A percentile compares a stretch with the other conserved stretches of the same genome.
These are phyloP conservation scores for Epinotia bilunana DNA, from an alignment of 2,888 invertebrate species.

Conservation along the genomic window DNA sequence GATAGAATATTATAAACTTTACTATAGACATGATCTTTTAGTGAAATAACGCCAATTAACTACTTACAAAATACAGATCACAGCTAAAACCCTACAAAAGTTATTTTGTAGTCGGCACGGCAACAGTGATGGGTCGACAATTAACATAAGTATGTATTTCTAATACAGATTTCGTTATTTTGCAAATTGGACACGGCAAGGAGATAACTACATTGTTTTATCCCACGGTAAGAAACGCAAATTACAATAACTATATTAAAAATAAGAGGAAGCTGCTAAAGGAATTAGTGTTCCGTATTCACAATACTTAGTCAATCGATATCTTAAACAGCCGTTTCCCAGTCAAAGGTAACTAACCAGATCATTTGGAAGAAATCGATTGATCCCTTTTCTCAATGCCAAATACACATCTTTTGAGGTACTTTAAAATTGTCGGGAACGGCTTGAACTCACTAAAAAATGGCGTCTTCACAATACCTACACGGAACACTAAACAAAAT, in stretches of 20 bases:
- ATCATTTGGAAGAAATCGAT: no score
- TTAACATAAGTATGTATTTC: neutral
- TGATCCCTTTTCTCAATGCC: no score
- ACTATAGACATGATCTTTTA: slow-evolving; percentile 36
- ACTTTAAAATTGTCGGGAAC: neutral
- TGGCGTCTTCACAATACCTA: neutral
- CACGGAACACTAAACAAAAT: slow-evolving; percentile 19
- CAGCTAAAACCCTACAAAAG: slow-evolving; percentile 54
- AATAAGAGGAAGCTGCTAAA: slow-evolving; percentile 7
- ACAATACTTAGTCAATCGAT: neutral
- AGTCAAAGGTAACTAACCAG: neutral
- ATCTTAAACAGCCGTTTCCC: neutral
- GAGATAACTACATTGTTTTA: neutral
- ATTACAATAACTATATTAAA: slow-evolving; percentile 1
- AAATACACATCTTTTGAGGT: no score
- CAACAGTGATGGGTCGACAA: slow-evolving; percentile 8
- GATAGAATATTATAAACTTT: slow-evolving; percentile 36
- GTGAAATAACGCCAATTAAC: slow-evolving; percentile 47
- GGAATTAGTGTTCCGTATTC: neutral
- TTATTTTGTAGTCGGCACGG: slow-evolving; percentile 41
- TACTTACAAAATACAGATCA: slow-evolving; percentile 57
- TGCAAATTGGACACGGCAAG: neutral
- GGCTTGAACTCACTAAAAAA: neutral
- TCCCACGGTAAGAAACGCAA: neutral
- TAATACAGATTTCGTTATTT: neutral